Evolutionary conservation across 2,888 invertebrate species (phyloP).

Genomic region (Ochropleura leucogaster): DNA sequence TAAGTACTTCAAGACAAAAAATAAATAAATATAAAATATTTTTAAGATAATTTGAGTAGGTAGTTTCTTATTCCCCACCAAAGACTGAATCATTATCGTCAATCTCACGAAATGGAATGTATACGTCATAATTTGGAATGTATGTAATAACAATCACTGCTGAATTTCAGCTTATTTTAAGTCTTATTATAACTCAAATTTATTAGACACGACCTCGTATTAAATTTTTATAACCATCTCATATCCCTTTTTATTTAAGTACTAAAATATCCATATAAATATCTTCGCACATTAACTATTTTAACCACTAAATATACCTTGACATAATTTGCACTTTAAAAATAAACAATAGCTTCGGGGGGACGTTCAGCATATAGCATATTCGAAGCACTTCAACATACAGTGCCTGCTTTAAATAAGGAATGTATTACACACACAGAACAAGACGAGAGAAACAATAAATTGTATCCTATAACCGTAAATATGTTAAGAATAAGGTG

Average conservation of each 20-base stretch:
- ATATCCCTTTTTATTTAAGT: constrained; percentile 82
- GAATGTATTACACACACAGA: constrained; percentile 63
- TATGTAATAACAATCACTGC: constrained; percentile 67
- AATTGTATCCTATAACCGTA: constrained; percentile 57
- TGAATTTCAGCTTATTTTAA: constrained; percentile 63
- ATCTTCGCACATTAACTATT: constrained; percentile 83
- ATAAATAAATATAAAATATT: constrained; percentile 78
- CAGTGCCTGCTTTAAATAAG: constrained; percentile 63
- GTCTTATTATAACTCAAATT: constrained; percentile 68
- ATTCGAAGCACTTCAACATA: constrained; percentile 86
- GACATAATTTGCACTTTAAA: constrained; percentile 88
- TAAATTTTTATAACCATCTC: constrained; percentile 71
- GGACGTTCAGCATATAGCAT: constrained; percentile 88
- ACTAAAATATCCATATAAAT: constrained; percentile 89
- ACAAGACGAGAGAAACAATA: constrained; percentile 61
- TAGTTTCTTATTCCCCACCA: constrained; percentile 86
- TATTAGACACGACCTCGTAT: constrained; percentile 65
- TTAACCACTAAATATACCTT: constrained; percentile 85
- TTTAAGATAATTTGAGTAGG: constrained; percentile 80
- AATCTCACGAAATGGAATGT: constrained; percentile 83
- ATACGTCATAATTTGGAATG: constrained; percentile 81
- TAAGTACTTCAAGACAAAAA: constrained; percentile 83
- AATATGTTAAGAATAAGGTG: constrained; percentile 67
- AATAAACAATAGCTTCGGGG: constrained; percentile 86
- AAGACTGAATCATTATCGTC: constrained; percentile 73